Base-by-base conservation (phyloP, 2,888 invertebrate genomes). In the Heteromurus nitidus region DNA sequence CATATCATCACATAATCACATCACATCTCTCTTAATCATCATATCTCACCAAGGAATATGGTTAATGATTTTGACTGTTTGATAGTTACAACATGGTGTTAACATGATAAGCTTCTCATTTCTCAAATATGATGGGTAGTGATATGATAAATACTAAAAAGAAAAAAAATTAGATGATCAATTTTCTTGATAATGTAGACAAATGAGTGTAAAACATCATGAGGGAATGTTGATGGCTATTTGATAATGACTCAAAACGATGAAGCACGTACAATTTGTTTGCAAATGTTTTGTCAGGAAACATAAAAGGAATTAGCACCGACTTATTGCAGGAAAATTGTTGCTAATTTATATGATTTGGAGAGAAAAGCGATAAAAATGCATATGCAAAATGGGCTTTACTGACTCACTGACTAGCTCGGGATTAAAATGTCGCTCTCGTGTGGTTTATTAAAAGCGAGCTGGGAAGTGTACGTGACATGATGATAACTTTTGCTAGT, bases 291-390 rank as follows among this genome's bases (percentile, higher is more conserved):
- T 13, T 13, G 36, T 36, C 7, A 53, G 9, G 20, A 53, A 22
- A 69, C 53, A 22, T 31, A 36, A 55, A 69, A 69, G 53, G 55
- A 69, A 55, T 31, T 68, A 26, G 31, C 16, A 44, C 16, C 7
- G 13, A 22, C 22, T 18, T 13, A 36, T 36, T 44, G 22, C 11
- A 55, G 26, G 13, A 55, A 55, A 26, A 47, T 47, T 47, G 36
- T 36, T 36, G 13, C 36, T 47, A 47, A 47, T 47, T 16, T 16
- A 16, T 47, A 16, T 16, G 3, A 47, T 47, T 47, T n/a, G n/a
- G n/a, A n/a, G n/a, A n/a, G n/a, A n/a, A n/a, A n/a, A n/a, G n/a
- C n/a, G n/a, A 47, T 47, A 16, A 16, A 47, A n/a, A 36, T 36
- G 47, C n/a, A 3, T 47, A 47, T 3, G 47, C 47, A 47, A 47